These are phyloP conservation scores for Nesospiza acunhae DNA, from an alignment of 2,113 vertebrate genomes.

Conservation along the genomic window DNA sequence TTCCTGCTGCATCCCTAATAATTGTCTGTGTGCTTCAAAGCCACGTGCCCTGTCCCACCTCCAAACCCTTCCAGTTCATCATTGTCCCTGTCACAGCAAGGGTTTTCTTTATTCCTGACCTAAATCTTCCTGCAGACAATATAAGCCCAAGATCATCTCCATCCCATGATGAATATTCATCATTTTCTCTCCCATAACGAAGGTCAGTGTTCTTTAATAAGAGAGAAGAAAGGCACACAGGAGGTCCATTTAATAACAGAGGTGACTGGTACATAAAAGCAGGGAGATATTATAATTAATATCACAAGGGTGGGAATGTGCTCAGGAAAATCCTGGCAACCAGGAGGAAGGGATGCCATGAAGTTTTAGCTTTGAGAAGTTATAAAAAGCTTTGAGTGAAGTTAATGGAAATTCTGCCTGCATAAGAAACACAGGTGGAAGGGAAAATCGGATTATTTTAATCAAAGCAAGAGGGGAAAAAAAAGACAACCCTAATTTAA, in stretches of 20 bases:
- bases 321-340: conserved; percentile 5
- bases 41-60: background rate
- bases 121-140: conserved; percentile 26
- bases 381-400: background rate
- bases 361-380: conserved; percentile 2
- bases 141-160: background rate
- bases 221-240: background rate
- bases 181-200: background rate
- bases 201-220: conserved; percentile 27
- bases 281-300: background rate
- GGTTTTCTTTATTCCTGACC: background rate
- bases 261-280: background rate
- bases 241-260: conserved; percentile 8
- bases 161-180: conserved; percentile 45
- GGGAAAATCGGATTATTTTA: conserved; percentile 59
- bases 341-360: background rate
- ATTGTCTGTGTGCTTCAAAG: background rate
- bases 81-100: background rate
- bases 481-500: conserved; percentile 3
- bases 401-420: conserved; percentile 57
- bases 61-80: background rate
- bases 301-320: background rate
- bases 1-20: background rate
- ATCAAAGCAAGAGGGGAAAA: conserved; percentile 27
- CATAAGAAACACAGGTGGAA: conserved; percentile 49